Conservation (phyloP, 2,113 vertebrate genomes). For the Glaucidium brasilianum region DNA sequence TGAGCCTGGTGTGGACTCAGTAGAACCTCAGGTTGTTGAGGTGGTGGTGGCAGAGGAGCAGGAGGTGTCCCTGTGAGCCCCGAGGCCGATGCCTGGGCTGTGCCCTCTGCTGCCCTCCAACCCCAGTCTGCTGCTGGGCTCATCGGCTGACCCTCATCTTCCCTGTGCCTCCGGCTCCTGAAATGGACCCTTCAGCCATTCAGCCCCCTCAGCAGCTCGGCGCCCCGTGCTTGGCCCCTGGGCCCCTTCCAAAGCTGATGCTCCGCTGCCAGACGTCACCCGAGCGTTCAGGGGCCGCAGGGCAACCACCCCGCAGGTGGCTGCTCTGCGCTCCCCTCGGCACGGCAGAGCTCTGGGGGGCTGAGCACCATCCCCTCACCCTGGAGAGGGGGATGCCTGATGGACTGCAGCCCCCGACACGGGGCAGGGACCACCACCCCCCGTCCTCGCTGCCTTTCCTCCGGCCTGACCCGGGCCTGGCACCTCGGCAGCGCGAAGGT, state of each 20-base stretch:
- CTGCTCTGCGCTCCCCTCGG: neutral
- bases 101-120: neutral
- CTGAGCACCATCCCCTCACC: neutral
- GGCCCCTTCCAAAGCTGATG: neutral
- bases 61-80: neutral
- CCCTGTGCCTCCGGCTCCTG: neutral
- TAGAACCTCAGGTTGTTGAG: too few relatives aligned
- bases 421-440: too few relatives aligned
- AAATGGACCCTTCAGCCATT: rapidly evolving
- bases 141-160: rapidly evolving
- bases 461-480: rapidly evolving
- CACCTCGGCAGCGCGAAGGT: neutral
- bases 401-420: neutral
- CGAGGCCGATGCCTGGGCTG: rapidly evolving
- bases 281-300: neutral
- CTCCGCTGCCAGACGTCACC: rapidly evolving
- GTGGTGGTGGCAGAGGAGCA: neutral
- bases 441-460: neutral
- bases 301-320: too few relatives aligned
- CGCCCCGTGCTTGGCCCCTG: neutral
- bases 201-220: neutral
- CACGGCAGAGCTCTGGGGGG: neutral
- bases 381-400: too few relatives aligned
- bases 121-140: neutral
- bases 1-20: too few relatives aligned